Percentiles rank a stretch among this genome's conserved stretches.
These are phyloP conservation scores for Bombus polaris DNA, from an alignment of 1,140 invertebrate species.

Conservation along the genomic window DNA sequence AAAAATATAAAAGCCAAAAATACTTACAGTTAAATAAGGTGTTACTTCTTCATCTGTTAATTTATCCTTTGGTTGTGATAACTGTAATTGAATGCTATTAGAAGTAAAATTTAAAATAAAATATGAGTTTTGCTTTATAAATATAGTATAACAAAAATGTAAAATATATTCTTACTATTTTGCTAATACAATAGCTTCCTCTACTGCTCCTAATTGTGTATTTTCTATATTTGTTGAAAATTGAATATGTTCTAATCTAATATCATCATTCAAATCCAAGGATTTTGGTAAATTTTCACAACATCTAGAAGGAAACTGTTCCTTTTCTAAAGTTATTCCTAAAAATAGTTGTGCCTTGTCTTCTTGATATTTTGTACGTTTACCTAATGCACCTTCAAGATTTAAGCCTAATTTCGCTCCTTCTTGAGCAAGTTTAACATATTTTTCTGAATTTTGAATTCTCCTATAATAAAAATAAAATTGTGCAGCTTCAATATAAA, in stretches of 20 bases:
- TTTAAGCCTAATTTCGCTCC: conserved; percentile 87
- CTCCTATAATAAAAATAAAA: conserved; percentile 90
- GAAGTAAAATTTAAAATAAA: conserved; percentile 58
- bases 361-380: conserved; percentile 94
- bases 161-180: conserved; percentile 84
- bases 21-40: conserved; percentile 89
- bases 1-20: conserved; percentile 4
- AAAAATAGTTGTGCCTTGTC: conserved; percentile 92
- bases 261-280: conserved; percentile 91
- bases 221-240: conserved; percentile 86
- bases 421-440: conserved; percentile 86
- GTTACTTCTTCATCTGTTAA: conserved; percentile 90
- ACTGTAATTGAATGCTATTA: conserved; percentile 85
- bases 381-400: conserved; percentile 89
- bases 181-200: conserved; percentile 91
- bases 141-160: conserved; percentile 20
- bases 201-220: conserved; percentile 86
- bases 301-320: conserved; percentile 71
- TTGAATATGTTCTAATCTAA: conserved; percentile 89
- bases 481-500: conserved; percentile 89
- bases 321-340: conserved; percentile 83
- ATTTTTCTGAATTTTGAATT: conserved; percentile 86
- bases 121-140: conserved; percentile 7
- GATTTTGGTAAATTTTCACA: conserved; percentile 84
- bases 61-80: conserved; percentile 90